Conservation (phyloP, 2,113 vertebrate genomes). For the Phrynocephalus versicolor region DNA sequence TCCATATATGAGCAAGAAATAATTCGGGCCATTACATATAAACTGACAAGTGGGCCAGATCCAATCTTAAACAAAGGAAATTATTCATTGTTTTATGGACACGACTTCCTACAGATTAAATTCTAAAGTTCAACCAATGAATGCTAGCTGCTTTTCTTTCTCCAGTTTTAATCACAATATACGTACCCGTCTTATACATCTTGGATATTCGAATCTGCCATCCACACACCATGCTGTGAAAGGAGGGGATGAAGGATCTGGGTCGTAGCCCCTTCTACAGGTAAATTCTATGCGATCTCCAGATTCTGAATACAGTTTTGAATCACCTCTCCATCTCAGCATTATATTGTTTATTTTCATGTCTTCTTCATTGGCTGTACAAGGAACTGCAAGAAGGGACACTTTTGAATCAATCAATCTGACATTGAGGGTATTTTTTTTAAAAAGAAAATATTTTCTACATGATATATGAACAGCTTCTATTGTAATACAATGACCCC, state of each 20-base stretch:
- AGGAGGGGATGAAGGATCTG: accelerated
- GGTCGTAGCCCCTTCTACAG: accelerated
- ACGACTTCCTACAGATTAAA: not conserved
- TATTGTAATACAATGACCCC: too few species aligned
- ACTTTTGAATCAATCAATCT: too few species aligned
- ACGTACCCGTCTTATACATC: not conserved
- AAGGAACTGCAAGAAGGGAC: conserved; percentile 41
- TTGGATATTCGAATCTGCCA: not conserved
- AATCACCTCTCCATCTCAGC: accelerated
- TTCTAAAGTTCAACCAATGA: not conserved
- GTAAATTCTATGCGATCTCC: not conserved
- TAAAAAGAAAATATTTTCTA: too few species aligned
- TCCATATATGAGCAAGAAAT: too few species aligned
- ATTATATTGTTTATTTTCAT: not conserved
- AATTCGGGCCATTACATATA: too few species aligned
- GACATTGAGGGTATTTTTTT: too few species aligned
- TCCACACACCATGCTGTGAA: conserved; percentile 6
- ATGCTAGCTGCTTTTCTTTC: not conserved
- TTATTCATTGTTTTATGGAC: not conserved
- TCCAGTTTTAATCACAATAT: not conserved
- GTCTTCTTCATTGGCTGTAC: not conserved
- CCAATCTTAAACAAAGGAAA: too few species aligned
- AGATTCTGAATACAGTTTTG: not conserved
- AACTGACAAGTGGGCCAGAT: too few species aligned
- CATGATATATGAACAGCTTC: not conserved